These are phyloP conservation scores for Pangasius sanitwongsei DNA, from an alignment of 2,797 vertebrate species.

Conservation along the genomic window DNA sequence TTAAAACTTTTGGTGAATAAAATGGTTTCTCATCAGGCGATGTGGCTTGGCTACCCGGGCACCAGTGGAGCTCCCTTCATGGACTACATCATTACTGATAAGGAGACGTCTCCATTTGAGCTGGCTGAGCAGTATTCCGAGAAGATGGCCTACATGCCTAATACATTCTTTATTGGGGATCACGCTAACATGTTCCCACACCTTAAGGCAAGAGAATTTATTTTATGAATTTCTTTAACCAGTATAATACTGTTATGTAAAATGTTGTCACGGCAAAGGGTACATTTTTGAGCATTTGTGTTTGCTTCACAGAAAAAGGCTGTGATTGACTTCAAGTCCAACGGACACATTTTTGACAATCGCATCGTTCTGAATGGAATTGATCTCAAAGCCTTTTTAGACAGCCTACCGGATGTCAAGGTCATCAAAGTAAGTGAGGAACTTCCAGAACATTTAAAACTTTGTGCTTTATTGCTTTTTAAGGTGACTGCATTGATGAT, in stretches of 20 bases:
- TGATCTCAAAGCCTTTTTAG: constrained; percentile 96
- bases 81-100: constrained; percentile 96
- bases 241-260: background rate
- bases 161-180: constrained; percentile 98
- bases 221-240: background rate
- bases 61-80: constrained; percentile 98
- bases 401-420: constrained; percentile 97
- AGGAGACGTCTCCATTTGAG: constrained; percentile 93
- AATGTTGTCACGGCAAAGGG: background rate
- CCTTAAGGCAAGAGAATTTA: constrained; percentile 83
- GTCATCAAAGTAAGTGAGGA: constrained; percentile 87
- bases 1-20: background rate
- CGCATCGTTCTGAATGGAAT: constrained; percentile 97
- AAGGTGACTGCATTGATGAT: background rate
- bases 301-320: constrained; percentile 89
- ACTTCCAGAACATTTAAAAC: background rate
- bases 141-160: constrained; percentile 97
- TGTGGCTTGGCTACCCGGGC: constrained; percentile 99
- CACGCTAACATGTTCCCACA: constrained; percentile 99
- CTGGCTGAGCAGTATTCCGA: constrained; percentile 97
- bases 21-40: constrained; percentile 73
- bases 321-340: constrained; percentile 98
- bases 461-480: background rate
- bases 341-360: constrained; percentile 98
- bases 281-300: background rate